Evolutionary conservation across 92 coral and sea anemone species (phyloP).

Genomic region (Galaxea fascicularis): DNA sequence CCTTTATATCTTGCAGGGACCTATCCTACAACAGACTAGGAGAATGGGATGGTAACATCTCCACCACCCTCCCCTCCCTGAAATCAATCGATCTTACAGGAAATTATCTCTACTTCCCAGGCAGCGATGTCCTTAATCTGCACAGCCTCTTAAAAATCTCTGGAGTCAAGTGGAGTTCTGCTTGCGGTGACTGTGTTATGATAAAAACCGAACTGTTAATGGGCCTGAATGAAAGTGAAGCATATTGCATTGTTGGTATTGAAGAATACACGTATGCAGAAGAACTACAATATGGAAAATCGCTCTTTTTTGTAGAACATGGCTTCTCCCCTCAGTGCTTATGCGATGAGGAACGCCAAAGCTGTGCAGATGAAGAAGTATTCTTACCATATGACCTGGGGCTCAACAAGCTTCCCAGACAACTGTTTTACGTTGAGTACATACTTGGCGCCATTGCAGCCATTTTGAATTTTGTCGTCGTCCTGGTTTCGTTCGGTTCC

Average conservation of each 20-base stretch:
- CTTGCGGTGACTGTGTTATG: conserved; percentile 51
- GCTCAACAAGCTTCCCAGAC: conserved; percentile 55
- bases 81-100: conserved; percentile 63
- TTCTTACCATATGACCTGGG: conserved; percentile 26
- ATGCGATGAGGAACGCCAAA: conserved; percentile 28
- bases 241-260: conserved; percentile 10
- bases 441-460: conserved; percentile 54
- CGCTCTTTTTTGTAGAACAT: conserved; percentile 23
- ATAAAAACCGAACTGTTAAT: conserved; percentile 33
- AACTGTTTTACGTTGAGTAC: conserved; percentile 68
- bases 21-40: conserved; percentile 40
- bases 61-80: conserved; percentile 47
- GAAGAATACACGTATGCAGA: conserved; percentile 22
- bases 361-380: conserved; percentile 28
- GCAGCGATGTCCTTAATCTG: conserved; percentile 40
- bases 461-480: conserved; percentile 40
- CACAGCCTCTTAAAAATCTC: conserved; percentile 24
- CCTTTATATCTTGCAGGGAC: conserved; percentile 42
- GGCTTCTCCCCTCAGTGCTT: conserved; percentile 74
- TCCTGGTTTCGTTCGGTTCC: conserved; percentile 40
- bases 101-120: conserved; percentile 57
- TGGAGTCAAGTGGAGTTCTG: conserved; percentile 61
- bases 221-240: conserved; percentile 24
- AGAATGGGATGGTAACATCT: conserved; percentile 52
- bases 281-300: conserved; percentile 67